These are phyloP conservation scores for Drosophila guanche DNA, from an alignment of 1,140 invertebrate species.

Conservation along the genomic window DNA sequence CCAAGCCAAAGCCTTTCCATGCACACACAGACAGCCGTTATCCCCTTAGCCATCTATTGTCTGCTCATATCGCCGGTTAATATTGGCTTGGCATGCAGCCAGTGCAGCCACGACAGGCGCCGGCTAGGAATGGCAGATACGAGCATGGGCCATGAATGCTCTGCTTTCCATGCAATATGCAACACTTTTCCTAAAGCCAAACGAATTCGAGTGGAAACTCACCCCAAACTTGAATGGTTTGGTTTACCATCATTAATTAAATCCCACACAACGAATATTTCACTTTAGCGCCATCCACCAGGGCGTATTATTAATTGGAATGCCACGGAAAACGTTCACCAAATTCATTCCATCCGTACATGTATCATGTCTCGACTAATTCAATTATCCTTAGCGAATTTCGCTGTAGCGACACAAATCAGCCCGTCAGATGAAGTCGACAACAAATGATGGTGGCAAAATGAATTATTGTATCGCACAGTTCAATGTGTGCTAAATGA, in stretches of 20 bases:
- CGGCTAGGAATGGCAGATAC: not conserved
- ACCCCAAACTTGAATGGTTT: constrained; percentile 4
- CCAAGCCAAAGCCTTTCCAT: no score
- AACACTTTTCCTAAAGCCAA: constrained; percentile 15
- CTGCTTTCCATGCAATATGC: constrained; percentile 26
- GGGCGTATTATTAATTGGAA: constrained; percentile 64
- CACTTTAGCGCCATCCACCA: constrained; percentile 22
- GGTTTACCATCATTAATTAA: constrained; percentile 33
- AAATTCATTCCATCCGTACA: constrained; percentile 22
- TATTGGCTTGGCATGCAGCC: constrained; percentile 55
- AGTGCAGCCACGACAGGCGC: constrained; percentile 28
- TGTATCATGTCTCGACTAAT: constrained; percentile 60
- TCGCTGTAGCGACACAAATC: constrained; percentile 52
- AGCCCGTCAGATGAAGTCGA: constrained; percentile 11
- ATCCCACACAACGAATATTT: constrained; percentile 25
- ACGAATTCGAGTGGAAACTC: not conserved
- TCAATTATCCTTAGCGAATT: constrained; percentile 66
- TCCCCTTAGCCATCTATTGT: constrained; percentile 39
- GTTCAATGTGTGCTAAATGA: constrained; percentile 20
- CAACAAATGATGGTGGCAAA: constrained; percentile 46
- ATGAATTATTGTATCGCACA: constrained; percentile 16
- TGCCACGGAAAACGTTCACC: constrained; percentile 7
- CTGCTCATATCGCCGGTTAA: constrained; percentile 62
- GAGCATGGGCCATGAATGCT: constrained; percentile 35
- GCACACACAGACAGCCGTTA: not conserved